Evolutionary conservation across 1,140 invertebrate genomes (phyloP), one percentile per base, ranked within the genome.

Genomic region (Paramacrobiotus metropolitanus): DNA sequence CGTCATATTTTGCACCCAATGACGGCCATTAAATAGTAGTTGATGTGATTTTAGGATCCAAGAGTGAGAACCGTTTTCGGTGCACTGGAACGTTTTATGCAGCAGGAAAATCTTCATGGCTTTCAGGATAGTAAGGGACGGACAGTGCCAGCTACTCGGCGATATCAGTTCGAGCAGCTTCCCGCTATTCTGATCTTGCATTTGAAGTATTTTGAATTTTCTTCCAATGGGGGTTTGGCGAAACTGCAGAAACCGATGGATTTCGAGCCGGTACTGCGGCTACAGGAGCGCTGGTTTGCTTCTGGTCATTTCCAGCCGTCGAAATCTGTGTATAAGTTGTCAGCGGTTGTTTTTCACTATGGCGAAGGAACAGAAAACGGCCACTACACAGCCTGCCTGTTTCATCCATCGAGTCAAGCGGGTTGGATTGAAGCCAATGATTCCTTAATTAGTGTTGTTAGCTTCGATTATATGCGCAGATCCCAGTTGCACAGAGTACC

Each of bases 371-470:
- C 48, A 4, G 48, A 55, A 15, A 24, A 24, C 24, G 48, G 48
- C 48, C 48, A 55, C 24, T 55, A 55, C 48, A 55, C 48, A 9
- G 48, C 48, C 48, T 55, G 48, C 24, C 15, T 55, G 48, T 55
- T 20, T 55, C 48, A 55, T 24, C 48, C 48, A 24, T 15, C 48
- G 15, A 20, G 15, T 28, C 48, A 15, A 20, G 28, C 15, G 4
- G 15, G 15, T 15, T 55, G 48, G 48, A 55, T 55, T 28, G 48
- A 55, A 24, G 48, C 48, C 15, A 55, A 55, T 28, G 48, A 55
- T 55, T 55, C 48, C 15, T 9, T 28, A 24, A 24, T 55, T 20
- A 20, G 15, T 28, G 48, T 55, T 15, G 48, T 55, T 24, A 24
- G 48, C 4, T 55, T 55, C 24, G 48, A 55, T 24, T 55, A 55